These are phyloP conservation scores for Caranx melampygus DNA, from an alignment of 2,113 vertebrate genomes.

Conservation along the genomic window DNA sequence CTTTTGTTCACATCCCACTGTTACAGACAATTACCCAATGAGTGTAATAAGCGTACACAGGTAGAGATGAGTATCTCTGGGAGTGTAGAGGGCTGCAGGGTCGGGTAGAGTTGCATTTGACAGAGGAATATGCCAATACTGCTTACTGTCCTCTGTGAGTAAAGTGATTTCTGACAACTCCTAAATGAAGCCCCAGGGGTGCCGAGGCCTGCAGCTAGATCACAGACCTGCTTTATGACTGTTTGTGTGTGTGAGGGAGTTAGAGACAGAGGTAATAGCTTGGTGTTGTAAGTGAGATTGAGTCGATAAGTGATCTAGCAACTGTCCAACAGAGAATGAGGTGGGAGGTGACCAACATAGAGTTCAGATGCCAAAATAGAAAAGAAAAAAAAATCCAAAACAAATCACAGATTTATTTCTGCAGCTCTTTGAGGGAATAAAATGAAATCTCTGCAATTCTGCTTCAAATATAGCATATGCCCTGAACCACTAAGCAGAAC, in stretches of 20 bases:
- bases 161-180: constrained; percentile 79
- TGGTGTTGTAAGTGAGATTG: constrained; percentile 40
- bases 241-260: constrained; percentile 53
- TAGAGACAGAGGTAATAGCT: constrained; percentile 66
- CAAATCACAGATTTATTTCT: constrained; percentile 13
- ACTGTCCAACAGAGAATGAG: constrained; percentile 43
- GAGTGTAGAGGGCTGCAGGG: constrained; percentile 32
- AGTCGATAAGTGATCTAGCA: constrained; percentile 78
- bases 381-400: background rate
- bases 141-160: constrained; percentile 68
- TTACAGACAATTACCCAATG: constrained; percentile 10
- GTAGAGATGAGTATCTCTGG: constrained; percentile 13
- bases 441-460: background rate
- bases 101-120: constrained; percentile 31
- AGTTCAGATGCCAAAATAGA: constrained; percentile 35
- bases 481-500: background rate
- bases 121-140: constrained; percentile 71
- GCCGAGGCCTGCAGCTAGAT: constrained; percentile 56
- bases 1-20: constrained; percentile 50
- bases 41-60: constrained; percentile 6
- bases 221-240: constrained; percentile 60
- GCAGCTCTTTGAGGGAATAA: background rate
- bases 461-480: background rate
- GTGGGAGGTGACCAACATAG: constrained; percentile 15
- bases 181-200: constrained; percentile 76